Conservation (phyloP, 2,888 invertebrate species). For the Dicroscelio sp. region DNA sequence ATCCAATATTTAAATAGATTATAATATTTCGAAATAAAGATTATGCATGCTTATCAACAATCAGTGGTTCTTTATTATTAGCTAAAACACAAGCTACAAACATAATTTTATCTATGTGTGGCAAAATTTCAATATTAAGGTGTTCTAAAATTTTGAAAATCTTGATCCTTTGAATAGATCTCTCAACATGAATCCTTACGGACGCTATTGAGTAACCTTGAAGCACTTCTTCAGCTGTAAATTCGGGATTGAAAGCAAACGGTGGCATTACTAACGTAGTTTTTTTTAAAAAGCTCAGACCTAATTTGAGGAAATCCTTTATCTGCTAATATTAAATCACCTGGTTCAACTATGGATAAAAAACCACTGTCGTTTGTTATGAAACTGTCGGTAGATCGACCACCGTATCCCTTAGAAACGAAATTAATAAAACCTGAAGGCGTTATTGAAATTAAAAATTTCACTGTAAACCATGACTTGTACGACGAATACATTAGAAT, state of each 20-base stretch:
- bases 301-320: not conserved
- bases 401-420: slow-evolving; percentile 79
- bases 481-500: slow-evolving; percentile 79
- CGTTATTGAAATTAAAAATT: not conserved
- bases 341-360: not conserved
- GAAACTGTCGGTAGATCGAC: slow-evolving; percentile 75
- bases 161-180: slow-evolving; percentile 1
- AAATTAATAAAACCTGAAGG: not conserved
- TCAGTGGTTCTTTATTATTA: not conserved
- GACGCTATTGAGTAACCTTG: slow-evolving; percentile 75
- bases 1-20: not conserved
- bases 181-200: slow-evolving; percentile 29
- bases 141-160: not conserved
- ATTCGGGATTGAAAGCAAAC: slow-evolving; percentile 63
- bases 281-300: not conserved
- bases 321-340: not conserved
- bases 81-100: slow-evolving; percentile 20
- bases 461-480: slow-evolving; percentile 68
- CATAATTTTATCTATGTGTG: slow-evolving; percentile 15
- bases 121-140: not conserved
- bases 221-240: slow-evolving; percentile 69
- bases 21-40: too few relatives aligned
- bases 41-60: not conserved
- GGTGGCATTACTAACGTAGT: slow-evolving; percentile 81
- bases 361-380: not conserved